A percentile compares a stretch with the other conserved stretches of the same genome.
Conservation (phyloP, 2,797 vertebrate species). For the Harpagifer antarcticus region DNA sequence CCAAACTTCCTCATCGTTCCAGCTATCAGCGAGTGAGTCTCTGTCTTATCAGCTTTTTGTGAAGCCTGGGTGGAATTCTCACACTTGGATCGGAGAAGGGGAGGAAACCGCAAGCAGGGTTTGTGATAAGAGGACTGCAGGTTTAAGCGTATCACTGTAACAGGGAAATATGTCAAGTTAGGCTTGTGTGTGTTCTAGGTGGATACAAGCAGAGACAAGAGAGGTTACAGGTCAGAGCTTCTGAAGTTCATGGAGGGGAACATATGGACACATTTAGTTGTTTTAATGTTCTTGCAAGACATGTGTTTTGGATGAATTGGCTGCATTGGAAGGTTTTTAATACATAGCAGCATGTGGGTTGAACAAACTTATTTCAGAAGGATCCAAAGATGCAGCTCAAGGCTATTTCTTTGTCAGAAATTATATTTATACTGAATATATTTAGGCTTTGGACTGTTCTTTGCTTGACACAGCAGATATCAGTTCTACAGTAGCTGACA, state of each 20-base stretch:
- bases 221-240: slow-evolving; percentile 30
- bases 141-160: slow-evolving; percentile 32
- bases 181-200: background rate
- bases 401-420: background rate
- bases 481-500: slow-evolving; percentile 5
- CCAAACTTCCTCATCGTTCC: slow-evolving; percentile 10
- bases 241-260: slow-evolving; percentile 19
- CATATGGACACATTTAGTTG: slow-evolving; percentile 33
- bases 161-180: slow-evolving; percentile 27
- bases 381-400: background rate
- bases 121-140: slow-evolving; percentile 38
- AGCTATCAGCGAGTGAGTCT: background rate
- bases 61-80: slow-evolving; percentile 45
- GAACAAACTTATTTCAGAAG: background rate
- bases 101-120: slow-evolving; percentile 28
- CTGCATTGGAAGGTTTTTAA: background rate
- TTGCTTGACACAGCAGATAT: slow-evolving; percentile 19
- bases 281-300: background rate
- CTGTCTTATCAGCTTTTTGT: slow-evolving; percentile 52
- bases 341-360: background rate
- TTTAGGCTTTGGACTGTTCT: background rate
- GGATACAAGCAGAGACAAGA: slow-evolving; percentile 17
- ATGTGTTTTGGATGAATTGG: background rate
- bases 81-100: slow-evolving; percentile 15
- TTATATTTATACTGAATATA: background rate